Base-by-base conservation (phyloP, 2,888 invertebrate species). In the Mythimna vitellina region DNA sequence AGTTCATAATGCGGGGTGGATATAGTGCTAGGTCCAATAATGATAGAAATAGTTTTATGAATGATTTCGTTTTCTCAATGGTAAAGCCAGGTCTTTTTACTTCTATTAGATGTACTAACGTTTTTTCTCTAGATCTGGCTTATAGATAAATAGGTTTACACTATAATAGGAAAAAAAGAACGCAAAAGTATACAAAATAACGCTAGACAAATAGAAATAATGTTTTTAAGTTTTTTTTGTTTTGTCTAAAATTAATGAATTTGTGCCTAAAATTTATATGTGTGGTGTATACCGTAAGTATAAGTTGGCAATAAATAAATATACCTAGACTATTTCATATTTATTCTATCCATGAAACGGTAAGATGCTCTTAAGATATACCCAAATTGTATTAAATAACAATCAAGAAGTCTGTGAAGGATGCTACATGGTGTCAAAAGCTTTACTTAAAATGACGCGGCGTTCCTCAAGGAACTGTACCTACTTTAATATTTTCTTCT, bases 371-470 rank as follows among this genome's bases (percentile, higher is more conserved):
- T 5, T 17, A 20, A 46, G 17, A 49, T 49, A 20, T 49, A 7
- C 20, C 49, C 6, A 49, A 49, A 49, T 49, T 22, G 22, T 53
- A 8, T 2, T n/a, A 20, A n/a, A 9, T 51, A 20, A n/a, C 49
- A 51, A n/a, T 56, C 9, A 20, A n/a, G 8, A n/a, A 17, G 3
- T 35, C n/a, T 10, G 7, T 12, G 14, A n/a, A 20, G 9, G 22
- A 53, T 57, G 49, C 0, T 35, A 17, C 8, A 73, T 42, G 14
- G 32, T 14, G 62, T 80, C 80, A 9, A 46, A 75, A 61, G 76
- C 80, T 29, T 65, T 32, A 25, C 35, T n/a, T 51, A 49, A 64
- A 80, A 53, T 46, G 1, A 29, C 22, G 4, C 14, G 54, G 75
- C 1, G 29, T 74, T n/a, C 68, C 54, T 10, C 42, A 74, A 54